These are phyloP conservation scores for Hermaeophaga mercurialis DNA, from an alignment of 2,888 invertebrate species.

Conservation along the genomic window DNA sequence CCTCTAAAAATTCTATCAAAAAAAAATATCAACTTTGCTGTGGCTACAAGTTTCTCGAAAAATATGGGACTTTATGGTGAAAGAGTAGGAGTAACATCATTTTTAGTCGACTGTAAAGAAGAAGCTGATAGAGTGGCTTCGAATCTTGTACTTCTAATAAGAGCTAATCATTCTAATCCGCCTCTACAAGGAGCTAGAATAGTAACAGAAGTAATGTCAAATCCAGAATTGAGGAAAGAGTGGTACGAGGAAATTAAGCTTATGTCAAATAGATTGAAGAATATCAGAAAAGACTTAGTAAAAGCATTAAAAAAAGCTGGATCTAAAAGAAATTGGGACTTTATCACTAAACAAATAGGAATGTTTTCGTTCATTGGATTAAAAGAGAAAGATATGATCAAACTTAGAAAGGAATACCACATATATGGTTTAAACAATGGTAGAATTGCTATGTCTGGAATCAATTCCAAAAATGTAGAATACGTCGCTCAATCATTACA, in stretches of 20 bases:
- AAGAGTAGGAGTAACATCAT: slow-evolving; percentile 64
- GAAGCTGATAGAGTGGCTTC: slow-evolving; percentile 65
- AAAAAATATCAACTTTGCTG: slow-evolving; percentile 63
- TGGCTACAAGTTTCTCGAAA: slow-evolving; percentile 66
- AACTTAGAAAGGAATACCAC: slow-evolving; percentile 65
- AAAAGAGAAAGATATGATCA: slow-evolving; percentile 61
- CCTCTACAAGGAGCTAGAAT: slow-evolving; percentile 69
- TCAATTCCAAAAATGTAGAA: slow-evolving; percentile 67
- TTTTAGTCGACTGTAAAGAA: slow-evolving; percentile 61
- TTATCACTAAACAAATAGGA: slow-evolving; percentile 72
- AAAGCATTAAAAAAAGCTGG: slow-evolving; percentile 65
- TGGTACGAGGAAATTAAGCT: slow-evolving; percentile 63
- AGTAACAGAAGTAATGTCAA: slow-evolving; percentile 62
- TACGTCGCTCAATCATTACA: slow-evolving; percentile 70
- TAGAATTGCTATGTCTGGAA: slow-evolving; percentile 69
- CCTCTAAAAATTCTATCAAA: slow-evolving; percentile 63
- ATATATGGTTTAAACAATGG: slow-evolving; percentile 71
- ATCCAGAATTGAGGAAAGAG: slow-evolving; percentile 57
- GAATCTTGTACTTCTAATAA: slow-evolving; percentile 67
- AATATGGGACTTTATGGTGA: slow-evolving; percentile 75
- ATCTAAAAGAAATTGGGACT: slow-evolving; percentile 65
- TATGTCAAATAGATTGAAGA: slow-evolving; percentile 36
- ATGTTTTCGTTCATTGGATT: slow-evolving; percentile 76
- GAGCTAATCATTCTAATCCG: slow-evolving; percentile 72
- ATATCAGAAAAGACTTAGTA: slow-evolving; percentile 62